Evolutionary conservation across 2,113 vertebrate species (phyloP).

Genomic region (Dasypus novemcinctus): DNA sequence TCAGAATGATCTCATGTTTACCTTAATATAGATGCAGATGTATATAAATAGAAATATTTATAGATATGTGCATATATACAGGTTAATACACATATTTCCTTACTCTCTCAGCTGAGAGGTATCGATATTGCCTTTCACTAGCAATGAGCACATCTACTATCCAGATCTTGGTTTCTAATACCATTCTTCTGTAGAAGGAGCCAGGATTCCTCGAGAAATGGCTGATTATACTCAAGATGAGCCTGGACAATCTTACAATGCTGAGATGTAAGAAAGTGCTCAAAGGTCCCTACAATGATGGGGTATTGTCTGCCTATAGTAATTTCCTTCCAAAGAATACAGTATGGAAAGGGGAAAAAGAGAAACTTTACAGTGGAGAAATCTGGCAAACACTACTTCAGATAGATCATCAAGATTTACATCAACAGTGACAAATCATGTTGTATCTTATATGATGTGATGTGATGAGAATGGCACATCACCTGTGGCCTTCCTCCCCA

Average conservation of each 20-base stretch:
- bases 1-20: neutral
- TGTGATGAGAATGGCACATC: neutral
- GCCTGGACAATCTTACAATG: neutral
- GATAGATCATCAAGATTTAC: neutral
- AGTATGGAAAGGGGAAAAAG: neutral
- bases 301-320: neutral
- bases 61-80: neutral
- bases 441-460: neutral
- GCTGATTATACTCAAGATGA: neutral
- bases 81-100: neutral
- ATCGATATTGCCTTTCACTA: neutral
- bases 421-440: neutral
- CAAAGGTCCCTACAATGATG: neutral
- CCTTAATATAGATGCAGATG: neutral
- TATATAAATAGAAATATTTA: neutral
- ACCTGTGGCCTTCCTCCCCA: neutral
- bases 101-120: neutral
- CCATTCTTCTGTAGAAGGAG: neutral
- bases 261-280: neutral
- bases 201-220: neutral
- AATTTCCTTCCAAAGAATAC: neutral
- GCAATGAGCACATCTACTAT: neutral
- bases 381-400: neutral
- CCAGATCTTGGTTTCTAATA: neutral
- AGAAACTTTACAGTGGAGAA: neutral